Conservation (phyloP, 2,113 vertebrate species). For the Todiramphus chloris region DNA sequence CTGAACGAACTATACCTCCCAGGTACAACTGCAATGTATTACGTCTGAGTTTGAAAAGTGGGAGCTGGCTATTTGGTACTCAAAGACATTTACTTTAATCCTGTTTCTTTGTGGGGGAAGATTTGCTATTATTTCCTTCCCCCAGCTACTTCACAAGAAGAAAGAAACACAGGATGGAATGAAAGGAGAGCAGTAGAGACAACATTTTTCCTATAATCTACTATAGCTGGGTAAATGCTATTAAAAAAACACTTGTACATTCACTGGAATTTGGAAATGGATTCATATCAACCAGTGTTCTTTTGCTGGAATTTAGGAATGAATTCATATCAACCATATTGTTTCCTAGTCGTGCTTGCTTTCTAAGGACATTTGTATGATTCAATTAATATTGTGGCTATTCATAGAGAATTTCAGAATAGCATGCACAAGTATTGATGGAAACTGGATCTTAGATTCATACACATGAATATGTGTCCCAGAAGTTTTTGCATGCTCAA, state of each 20-base stretch:
- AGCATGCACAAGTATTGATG: neutral
- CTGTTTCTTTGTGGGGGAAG: neutral
- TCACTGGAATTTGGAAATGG: neutral
- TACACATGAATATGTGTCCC: neutral
- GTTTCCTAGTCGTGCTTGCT: neutral
- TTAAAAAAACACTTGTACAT: neutral
- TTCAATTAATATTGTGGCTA: neutral
- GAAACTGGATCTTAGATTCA: constrained; percentile 27
- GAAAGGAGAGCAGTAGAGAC: neutral
- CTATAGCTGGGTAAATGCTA: neutral
- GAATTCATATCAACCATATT: neutral
- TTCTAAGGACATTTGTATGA: neutral
- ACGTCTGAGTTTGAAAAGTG: constrained; percentile 39
- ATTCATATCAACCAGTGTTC: neutral
- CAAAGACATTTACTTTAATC: constrained; percentile 20
- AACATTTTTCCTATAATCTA: neutral
- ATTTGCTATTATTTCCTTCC: constrained; percentile 1
- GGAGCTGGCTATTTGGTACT: neutral
- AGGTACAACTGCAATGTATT: constrained; percentile 13
- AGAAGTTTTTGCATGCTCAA: neutral
- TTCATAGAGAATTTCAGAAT: constrained; percentile 25
- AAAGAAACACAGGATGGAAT: neutral
- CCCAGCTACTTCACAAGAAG: neutral
- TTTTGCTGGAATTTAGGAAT: constrained; percentile 2
- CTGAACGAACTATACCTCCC: neutral